These are phyloP conservation scores for Dermolepida albohirtum DNA, from an alignment of 2,888 invertebrate genomes.

Conservation along the genomic window DNA sequence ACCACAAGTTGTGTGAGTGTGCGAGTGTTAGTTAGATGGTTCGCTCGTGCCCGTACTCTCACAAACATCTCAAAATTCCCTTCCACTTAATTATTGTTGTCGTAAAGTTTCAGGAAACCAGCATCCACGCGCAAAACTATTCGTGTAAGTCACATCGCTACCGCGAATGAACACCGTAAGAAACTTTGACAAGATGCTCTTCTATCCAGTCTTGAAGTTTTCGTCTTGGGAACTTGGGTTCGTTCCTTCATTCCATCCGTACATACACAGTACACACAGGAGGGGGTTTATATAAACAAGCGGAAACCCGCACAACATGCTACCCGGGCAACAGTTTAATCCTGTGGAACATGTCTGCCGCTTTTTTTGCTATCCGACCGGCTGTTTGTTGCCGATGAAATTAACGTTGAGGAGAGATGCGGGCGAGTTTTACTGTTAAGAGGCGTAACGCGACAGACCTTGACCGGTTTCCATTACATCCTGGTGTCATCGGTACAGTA, in stretches of 20 bases:
- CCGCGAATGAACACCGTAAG: conserved; percentile 11
- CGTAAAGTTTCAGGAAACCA: conserved; percentile 56
- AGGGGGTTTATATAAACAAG: conserved; percentile 47
- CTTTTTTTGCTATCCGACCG: conserved; percentile 28
- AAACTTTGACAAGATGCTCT: conserved; percentile 47
- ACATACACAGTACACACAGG: conserved; percentile 10
- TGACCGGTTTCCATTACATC: conserved; percentile 42
- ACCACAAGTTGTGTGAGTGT: conserved; percentile 48
- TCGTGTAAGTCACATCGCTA: conserved; percentile 49
- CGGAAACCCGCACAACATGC: conserved; percentile 47
- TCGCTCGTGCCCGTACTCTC: conserved; percentile 35
- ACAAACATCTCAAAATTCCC: conserved; percentile 56
- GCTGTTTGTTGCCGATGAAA: conserved; percentile 33
- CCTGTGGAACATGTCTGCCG: conserved; percentile 32
- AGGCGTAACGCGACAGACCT: conserved; percentile 34
- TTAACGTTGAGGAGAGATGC: conserved; percentile 27
- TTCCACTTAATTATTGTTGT: conserved; percentile 58
- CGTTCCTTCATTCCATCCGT: conserved; percentile 27
- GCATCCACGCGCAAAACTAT: conserved; percentile 55
- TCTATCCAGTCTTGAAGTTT: conserved; percentile 45
- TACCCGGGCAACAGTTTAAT: conserved; percentile 35
- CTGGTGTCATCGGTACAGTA: conserved; percentile 29
- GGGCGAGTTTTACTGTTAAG: conserved; percentile 34
- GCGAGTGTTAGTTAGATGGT: conserved; percentile 46
- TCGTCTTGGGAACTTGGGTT: conserved; percentile 50